These are phyloP conservation scores for Blennius ocellaris DNA, from an alignment of 2,113 vertebrate species.

Conservation along the genomic window DNA sequence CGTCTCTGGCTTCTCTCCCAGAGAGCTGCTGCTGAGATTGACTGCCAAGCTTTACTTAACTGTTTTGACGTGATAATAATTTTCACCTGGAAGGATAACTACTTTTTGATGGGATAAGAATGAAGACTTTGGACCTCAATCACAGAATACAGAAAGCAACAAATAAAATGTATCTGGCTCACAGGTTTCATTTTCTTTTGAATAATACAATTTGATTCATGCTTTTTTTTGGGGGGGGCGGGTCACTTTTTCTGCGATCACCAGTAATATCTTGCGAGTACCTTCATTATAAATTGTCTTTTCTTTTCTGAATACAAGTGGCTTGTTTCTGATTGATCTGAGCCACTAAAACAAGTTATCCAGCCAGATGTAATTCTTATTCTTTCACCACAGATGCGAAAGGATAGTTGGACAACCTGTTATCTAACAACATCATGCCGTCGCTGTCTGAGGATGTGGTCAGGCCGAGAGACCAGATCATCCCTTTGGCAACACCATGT, in stretches of 20 bases:
- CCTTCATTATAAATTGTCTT: background rate
- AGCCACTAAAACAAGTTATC: background rate
- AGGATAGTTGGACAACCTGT: slow-evolving; percentile 16
- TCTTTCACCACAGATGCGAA: background rate
- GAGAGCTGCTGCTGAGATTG: slow-evolving; percentile 32
- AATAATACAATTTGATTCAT: background rate
- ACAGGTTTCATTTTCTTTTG: background rate
- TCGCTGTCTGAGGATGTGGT: slow-evolving; percentile 41
- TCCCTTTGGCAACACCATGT: slow-evolving; percentile 45
- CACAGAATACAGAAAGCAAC: background rate
- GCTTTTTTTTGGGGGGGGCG: too few relatives aligned
- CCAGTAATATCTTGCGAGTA: too few relatives aligned
- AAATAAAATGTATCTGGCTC: background rate
- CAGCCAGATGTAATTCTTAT: too few relatives aligned
- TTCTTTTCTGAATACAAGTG: background rate
- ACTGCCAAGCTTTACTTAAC: slow-evolving; percentile 42
- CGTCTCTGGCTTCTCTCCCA: slow-evolving; percentile 45
- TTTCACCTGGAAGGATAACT: slow-evolving; percentile 1
- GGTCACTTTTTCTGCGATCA: too few relatives aligned
- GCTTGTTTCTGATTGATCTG: background rate
- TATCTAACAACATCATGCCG: slow-evolving; percentile 32
- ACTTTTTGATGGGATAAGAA: background rate
- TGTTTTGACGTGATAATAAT: slow-evolving; percentile 23
- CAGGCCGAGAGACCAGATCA: slow-evolving; percentile 58
- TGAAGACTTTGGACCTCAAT: background rate